phyloP scores from a whole-genome alignment of 23 tunicate genomes.

The Styela clava region DNA sequence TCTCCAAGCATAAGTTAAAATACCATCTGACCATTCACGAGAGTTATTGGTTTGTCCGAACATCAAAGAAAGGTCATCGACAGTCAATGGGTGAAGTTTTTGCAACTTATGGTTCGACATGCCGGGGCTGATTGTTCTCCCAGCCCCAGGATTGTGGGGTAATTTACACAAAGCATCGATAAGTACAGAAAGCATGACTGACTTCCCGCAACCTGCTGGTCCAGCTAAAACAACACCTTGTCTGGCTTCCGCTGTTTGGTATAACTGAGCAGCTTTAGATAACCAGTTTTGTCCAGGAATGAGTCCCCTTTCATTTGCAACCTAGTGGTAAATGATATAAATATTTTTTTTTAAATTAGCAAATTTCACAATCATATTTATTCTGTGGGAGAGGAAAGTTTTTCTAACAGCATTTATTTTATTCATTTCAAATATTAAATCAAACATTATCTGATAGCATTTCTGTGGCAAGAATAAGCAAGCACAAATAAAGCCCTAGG shows the following conservation, averaged over 20 bases:
- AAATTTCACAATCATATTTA: too few species aligned
- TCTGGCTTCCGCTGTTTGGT: conserved; percentile 61
- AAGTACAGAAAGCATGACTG: conserved; percentile 62
- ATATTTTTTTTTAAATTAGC: not conserved
- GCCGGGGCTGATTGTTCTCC: conserved; percentile 69
- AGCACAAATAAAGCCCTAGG: too few species aligned
- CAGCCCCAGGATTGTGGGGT: conserved; percentile 77
- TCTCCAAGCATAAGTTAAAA: conserved; percentile 84
- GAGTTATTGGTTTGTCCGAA: conserved; percentile 66
- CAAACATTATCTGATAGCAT: too few species aligned
- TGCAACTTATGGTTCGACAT: conserved; percentile 83
- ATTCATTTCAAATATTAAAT: too few species aligned
- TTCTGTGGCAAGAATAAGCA: too few species aligned
- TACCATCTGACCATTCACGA: conserved; percentile 85
- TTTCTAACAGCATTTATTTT: too few species aligned
- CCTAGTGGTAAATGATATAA: conserved; percentile 44
- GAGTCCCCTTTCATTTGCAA: conserved; percentile 67
- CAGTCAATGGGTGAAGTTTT: conserved; percentile 69
- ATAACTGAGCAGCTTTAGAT: conserved; percentile 60
- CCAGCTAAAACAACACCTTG: conserved; percentile 88
- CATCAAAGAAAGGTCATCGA: conserved; percentile 64
- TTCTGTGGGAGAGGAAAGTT: too few species aligned
- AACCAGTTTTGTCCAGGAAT: conserved; percentile 60
- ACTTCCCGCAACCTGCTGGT: conserved; percentile 70
- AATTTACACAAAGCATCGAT: conserved; percentile 71